Conservation (phyloP, 2,888 invertebrate genomes). For the Dioctria rufipes region DNA sequence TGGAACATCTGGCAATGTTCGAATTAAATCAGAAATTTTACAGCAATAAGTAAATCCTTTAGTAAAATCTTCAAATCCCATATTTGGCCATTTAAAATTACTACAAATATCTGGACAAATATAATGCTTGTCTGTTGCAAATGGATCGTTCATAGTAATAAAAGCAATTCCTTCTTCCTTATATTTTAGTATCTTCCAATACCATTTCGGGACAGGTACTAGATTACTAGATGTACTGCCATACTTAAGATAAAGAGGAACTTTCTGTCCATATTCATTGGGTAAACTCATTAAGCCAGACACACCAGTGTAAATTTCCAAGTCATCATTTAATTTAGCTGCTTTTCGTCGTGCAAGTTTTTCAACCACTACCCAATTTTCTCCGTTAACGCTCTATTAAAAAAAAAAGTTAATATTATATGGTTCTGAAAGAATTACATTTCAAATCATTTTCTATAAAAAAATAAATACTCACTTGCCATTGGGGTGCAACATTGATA, state of each 20-base stretch:
- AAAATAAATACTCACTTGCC: conserved; percentile 65
- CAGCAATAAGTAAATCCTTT: conserved; percentile 62
- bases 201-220: conserved; percentile 70
- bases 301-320: conserved; percentile 71
- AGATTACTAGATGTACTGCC: conserved; percentile 64
- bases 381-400: conserved; percentile 67
- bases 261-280: conserved; percentile 64
- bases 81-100: conserved; percentile 65
- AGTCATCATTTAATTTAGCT: conserved; percentile 63
- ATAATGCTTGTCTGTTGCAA: conserved; percentile 63
- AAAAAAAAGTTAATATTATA: too few species aligned
- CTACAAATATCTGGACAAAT: conserved; percentile 69
- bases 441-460: background rate
- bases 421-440: background rate
- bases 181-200: conserved; percentile 72
- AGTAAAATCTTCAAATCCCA: conserved; percentile 54
- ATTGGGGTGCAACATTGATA: conserved; percentile 72
- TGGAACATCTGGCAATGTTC: conserved; percentile 54
- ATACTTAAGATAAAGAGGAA: conserved; percentile 68
- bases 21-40: conserved; percentile 57
- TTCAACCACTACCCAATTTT: conserved; percentile 72
- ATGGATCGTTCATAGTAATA: conserved; percentile 72
- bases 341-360: conserved; percentile 68
- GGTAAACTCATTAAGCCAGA: conserved; percentile 68
- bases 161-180: conserved; percentile 70